Base-by-base conservation (phyloP, 2,113 vertebrate species). In the Siniperca knerii region DNA sequence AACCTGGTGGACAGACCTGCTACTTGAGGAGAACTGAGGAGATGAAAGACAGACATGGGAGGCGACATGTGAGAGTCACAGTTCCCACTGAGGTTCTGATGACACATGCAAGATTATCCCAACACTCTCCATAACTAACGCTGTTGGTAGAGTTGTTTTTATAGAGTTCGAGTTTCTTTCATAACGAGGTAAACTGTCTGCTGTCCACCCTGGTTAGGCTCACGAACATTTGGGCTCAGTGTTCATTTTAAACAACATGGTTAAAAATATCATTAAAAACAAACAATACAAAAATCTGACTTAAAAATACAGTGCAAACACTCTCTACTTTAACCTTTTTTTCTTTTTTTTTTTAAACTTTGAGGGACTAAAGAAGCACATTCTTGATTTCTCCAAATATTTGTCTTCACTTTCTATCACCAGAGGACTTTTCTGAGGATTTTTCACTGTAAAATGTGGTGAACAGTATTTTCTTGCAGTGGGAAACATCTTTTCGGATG, bases 1-100 rank as follows among this genome's bases (percentile, higher is more conserved):
- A 99, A 99, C 40, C 98, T 94, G 88, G 98, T 94, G 96, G 87
- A 99, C 96, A 92, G 81, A 75, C 98, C 98, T 42, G 97, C 97
- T 50, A 99, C 98, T 95, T 99, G 98, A 57, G 98, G 98, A 58
- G 98, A 99, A 87, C 98, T 99, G 92, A 62, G 62, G 83, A 69
- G 18, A 82, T 18, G 25, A 79, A 37, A 70, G 52, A 81, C 4
- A 65, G 25, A 55, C 25, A 52, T 0, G 11, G 8, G 20, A 20
- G 37, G 50, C 29, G 1, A 44, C 29, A n/a, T 1, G 20, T 12
- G 4, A 74, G 55, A 60, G 25, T 37, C 29, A 50, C 6, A 20
- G 50, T 55, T 54, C 44, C 18, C 20, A 2, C 50, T 13, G 18
- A 60, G n/a, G n/a, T 18, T 44, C 18, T 15, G 44, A 64, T 65